Base-by-base conservation (phyloP, 1,140 invertebrate species). In the Muscidifurax raptorellus region DNA sequence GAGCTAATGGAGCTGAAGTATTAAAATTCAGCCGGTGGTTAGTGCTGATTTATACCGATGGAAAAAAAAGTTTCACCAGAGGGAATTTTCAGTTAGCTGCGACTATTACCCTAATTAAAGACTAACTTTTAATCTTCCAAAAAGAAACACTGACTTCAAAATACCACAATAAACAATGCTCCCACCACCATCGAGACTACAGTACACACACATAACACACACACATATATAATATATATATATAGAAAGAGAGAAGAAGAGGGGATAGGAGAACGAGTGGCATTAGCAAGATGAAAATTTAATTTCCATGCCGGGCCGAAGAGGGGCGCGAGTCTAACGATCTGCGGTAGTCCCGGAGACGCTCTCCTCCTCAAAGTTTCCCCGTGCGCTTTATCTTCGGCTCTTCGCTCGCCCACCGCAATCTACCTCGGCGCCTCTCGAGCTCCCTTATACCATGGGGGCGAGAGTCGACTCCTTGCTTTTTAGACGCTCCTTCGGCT, bases 261-360 rank as follows among this genome's bases (percentile, higher is more conserved):
- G 72, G 12, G 22, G 18, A 15, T 52, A 4, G 18, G 27, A 74
- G 52, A 22, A 40, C 27, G 40, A 79, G 59, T 76, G 52, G 81
- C 77, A 83, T 83, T 83, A 83, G 76, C 67, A 67, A 28, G 81
- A 86, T 86, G 81, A 86, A 86, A 83, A 86, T 86, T 86, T 86
- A 86, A 86, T 86, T 86, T 85, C 64, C 84, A 85, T 82, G 32
- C 40, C 22, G 30, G 72, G 44, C 15, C 18, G 44, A 74, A 28
- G 75, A 28, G 40, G 59, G n/a, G 25, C 47, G 66, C 18, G 30
- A 71, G 75, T 80, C 69, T 86, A 80, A 83, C 76, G 82, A 86
- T 83, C 80, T 83, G 80, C 76, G 69, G 76, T 82, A 79, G 75
- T 74, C 69, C 75, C 52, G 30, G 66, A 59, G 83, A 78, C 40